These are phyloP conservation scores for Chloroceryle amazona DNA, from an alignment of 2,797 vertebrate genomes.

Conservation along the genomic window DNA sequence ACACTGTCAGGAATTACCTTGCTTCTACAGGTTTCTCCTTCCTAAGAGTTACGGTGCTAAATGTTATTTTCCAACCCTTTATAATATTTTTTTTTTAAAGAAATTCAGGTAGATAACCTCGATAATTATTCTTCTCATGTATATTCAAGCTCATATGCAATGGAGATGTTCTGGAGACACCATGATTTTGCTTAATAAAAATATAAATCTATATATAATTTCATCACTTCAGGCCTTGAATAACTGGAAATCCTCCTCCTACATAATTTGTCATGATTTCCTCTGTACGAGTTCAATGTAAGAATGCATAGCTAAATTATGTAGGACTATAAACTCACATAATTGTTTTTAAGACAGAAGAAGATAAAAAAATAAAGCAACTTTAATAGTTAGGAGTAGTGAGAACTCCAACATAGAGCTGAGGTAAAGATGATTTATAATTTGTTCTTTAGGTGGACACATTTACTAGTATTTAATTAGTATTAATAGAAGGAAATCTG, in stretches of 20 bases:
- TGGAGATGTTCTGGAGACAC: background rate
- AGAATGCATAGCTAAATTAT: slow-evolving; percentile 35
- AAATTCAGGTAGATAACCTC: background rate
- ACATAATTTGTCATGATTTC: slow-evolving; percentile 28
- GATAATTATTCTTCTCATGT: background rate
- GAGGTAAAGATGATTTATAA: background rate
- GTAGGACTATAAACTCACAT: slow-evolving; percentile 14
- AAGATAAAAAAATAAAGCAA: slow-evolving; percentile 22
- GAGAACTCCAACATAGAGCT: background rate
- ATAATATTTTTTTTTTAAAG: background rate
- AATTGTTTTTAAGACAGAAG: slow-evolving; percentile 17
- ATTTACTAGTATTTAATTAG: slow-evolving; percentile 22
- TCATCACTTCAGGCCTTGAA: background rate
- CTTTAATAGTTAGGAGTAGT: background rate
- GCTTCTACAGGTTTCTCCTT: background rate
- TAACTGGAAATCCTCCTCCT: slow-evolving; percentile 58
- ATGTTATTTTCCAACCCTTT: background rate
- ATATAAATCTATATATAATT: slow-evolving; percentile 6
- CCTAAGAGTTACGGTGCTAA: background rate
- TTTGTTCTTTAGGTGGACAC: slow-evolving; percentile 5
- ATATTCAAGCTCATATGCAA: background rate
- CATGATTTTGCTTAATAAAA: slow-evolving; percentile 27
- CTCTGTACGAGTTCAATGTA: background rate
- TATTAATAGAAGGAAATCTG: background rate
- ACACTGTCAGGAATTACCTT: background rate